These are phyloP conservation scores for Mus spicilegus DNA, from an alignment of 2,113 vertebrate species.

Conservation along the genomic window DNA sequence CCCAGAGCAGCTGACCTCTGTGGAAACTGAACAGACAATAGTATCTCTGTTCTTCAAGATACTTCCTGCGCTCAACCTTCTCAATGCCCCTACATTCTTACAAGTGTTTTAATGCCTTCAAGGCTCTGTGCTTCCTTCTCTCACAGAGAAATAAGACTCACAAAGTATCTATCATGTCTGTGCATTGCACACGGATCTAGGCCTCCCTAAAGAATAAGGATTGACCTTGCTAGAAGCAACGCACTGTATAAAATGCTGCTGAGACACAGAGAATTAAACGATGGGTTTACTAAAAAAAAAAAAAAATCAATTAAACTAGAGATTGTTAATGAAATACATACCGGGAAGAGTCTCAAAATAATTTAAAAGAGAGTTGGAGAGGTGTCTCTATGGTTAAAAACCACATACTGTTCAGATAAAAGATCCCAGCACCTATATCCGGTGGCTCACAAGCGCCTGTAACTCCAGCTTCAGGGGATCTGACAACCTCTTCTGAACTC, in stretches of 20 bases:
- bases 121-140: background rate
- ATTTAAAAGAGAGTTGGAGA: background rate
- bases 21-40: slow-evolving; percentile 3
- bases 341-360: background rate
- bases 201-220: slow-evolving; percentile 17
- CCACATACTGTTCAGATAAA: background rate
- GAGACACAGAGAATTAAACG: background rate
- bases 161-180: background rate
- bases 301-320: background rate
- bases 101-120: slow-evolving; percentile 40
- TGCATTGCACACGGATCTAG: background rate
- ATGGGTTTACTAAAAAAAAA: background rate
- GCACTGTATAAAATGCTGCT: background rate
- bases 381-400: background rate
- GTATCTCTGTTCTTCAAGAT: background rate
- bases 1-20: background rate
- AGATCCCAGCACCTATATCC: background rate
- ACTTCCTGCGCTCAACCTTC: background rate
- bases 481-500: background rate
- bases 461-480: too few relatives aligned
- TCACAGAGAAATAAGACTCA: slow-evolving; percentile 4
- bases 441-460: background rate
- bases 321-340: background rate
- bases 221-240: background rate
- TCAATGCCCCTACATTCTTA: background rate